Evolutionary conservation across 2,888 invertebrate species (phyloP).

Genomic region (Tetragonisca angustula): DNA sequence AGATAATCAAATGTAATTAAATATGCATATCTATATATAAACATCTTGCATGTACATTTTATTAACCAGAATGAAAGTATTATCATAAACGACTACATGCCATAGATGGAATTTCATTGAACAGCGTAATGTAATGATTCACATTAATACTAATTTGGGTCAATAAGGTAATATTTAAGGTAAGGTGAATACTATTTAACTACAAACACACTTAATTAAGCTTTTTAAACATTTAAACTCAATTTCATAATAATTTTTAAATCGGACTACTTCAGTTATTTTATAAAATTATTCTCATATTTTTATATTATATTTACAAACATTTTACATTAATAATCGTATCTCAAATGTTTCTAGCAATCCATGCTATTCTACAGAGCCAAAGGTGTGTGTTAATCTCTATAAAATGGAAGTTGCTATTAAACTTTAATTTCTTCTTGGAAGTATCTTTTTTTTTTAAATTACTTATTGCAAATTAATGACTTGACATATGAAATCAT

Average conservation of each 20-base stretch:
- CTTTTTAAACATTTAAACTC: background rate
- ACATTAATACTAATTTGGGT: slow-evolving; percentile 2
- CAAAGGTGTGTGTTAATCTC: background rate
- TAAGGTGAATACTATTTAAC: background rate
- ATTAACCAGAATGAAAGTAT: background rate
- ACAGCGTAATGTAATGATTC: background rate
- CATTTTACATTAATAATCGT: background rate
- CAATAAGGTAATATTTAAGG: background rate
- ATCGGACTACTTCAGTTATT: background rate
- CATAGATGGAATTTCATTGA: background rate
- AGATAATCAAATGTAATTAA: background rate
- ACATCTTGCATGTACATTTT: background rate
- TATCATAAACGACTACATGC: background rate
- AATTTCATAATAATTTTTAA: background rate
- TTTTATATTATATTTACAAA: background rate
- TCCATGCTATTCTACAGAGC: background rate
- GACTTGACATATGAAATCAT: background rate
- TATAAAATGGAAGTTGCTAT: slow-evolving; percentile 5
- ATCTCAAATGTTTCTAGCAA: background rate
- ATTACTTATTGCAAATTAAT: background rate
- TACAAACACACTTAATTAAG: background rate
- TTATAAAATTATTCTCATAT: background rate
- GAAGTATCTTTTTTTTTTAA: background rate
- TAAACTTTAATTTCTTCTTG: background rate
- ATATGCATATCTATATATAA: background rate